Conservation (phyloP, 2,113 vertebrate genomes). For the Lethenteron camtschaticum region DNA sequence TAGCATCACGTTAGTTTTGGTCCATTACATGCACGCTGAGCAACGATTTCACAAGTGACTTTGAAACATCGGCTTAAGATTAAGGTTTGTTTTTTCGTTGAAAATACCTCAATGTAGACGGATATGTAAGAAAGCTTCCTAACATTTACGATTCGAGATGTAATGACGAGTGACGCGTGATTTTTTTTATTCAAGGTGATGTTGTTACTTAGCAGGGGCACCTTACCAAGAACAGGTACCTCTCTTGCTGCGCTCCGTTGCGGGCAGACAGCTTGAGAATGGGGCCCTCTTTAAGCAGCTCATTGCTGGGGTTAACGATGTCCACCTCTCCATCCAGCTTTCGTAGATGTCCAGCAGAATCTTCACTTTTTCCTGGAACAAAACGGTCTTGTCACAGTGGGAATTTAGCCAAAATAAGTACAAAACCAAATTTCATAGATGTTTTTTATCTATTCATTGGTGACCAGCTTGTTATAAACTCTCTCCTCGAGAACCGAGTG, state of each 20-base stretch:
- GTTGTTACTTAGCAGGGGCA: too few relatives aligned
- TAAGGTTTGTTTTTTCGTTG: too few relatives aligned
- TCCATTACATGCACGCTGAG: too few relatives aligned
- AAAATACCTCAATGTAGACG: too few relatives aligned
- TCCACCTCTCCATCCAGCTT: conserved; percentile 75
- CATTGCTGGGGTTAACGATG: conserved; percentile 88
- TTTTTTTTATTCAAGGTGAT: too few relatives aligned
- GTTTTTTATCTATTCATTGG: background rate
- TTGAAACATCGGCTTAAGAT: too few relatives aligned
- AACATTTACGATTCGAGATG: too few relatives aligned
- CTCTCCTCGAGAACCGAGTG: background rate
- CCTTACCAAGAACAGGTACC: conserved; percentile 80
- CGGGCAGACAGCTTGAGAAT: conserved; percentile 93
- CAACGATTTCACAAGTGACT: too few relatives aligned
- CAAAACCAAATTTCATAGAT: background rate
- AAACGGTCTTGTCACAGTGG: background rate
- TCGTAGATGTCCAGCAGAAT: conserved; percentile 86
- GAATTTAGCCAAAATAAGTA: background rate
- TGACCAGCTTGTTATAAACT: background rate
- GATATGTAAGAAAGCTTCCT: too few relatives aligned
- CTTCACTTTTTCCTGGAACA: conserved; percentile 74
- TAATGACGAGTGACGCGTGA: too few relatives aligned
- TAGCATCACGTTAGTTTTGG: too few relatives aligned
- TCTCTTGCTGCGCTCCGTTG: conserved; percentile 68
- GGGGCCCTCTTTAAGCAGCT: conserved; percentile 84